phyloP scores from a whole-genome alignment of 1,140 invertebrate genomes.

The Drosophila sp. region DNA sequence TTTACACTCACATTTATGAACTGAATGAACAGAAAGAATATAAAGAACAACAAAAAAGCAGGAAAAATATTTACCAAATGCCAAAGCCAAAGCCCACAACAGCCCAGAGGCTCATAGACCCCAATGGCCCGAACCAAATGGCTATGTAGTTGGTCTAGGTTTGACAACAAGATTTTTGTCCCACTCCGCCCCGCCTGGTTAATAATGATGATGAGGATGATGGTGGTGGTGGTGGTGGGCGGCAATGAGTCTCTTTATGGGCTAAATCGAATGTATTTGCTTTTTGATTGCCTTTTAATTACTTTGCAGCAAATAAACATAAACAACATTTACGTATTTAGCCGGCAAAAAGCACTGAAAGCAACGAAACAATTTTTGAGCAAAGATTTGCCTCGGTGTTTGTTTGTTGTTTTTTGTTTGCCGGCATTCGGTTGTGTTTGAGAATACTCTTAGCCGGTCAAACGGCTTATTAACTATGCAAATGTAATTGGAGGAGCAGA shows the following conservation, averaged over 20 bases:
- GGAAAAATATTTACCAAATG: conserved; percentile 10
- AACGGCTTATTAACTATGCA: too few relatives aligned
- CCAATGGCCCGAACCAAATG: background rate
- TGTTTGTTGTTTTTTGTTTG: conserved; percentile 12
- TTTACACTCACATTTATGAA: conserved; percentile 14
- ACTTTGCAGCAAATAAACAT: conserved; percentile 72
- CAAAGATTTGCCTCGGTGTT: conserved; percentile 25
- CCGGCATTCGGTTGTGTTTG: conserved; percentile 7
- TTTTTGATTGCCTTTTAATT: conserved; percentile 73
- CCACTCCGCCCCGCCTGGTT: background rate
- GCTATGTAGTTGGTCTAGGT: background rate
- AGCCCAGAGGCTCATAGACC: background rate
- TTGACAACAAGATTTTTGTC: conserved; percentile 1
- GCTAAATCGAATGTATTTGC: conserved; percentile 49
- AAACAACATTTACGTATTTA: conserved; percentile 50
- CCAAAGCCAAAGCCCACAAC: background rate
- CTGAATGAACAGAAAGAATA: background rate
- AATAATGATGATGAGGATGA: background rate
- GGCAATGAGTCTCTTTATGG: conserved; percentile 21
- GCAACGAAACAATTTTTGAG: conserved; percentile 9
- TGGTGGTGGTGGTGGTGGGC: background rate
- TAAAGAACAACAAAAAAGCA: conserved; percentile 2
- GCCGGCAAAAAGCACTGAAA: conserved; percentile 23
- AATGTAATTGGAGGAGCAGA: too few relatives aligned
- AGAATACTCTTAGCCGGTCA: background rate